Evolutionary conservation across 2,113 vertebrate genomes (phyloP), one percentile per base, ranked within the genome.

Genomic region (Phyllopteryx taeniolatus): DNA sequence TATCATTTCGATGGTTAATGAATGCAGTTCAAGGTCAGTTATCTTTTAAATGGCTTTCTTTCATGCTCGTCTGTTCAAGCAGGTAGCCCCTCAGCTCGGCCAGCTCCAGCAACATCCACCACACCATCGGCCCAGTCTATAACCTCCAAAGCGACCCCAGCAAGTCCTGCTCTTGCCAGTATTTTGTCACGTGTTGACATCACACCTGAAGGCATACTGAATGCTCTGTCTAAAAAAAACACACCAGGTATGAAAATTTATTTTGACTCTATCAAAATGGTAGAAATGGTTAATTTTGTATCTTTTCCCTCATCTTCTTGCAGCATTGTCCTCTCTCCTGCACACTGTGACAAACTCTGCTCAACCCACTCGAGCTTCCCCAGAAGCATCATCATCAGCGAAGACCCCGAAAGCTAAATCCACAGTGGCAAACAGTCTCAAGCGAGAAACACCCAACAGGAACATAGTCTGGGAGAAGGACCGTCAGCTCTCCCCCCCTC

Each of bases 141-240:
- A 3, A 71, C 86, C 81, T 79, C 94, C 74, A 99, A 98, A 92
- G 80, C 92, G 7, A 87, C 94, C 1, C 87, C 84, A 2, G 71
- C 94, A 5, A 91, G 94, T 27, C 88, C 94, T 0, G 83, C 96
- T 0, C 85, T 99, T 82, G 98, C 96, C 53, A 99, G 94, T 79
- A 96, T 99, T 72, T 91, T 99, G 83, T 98, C 98, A 12, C 96
- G 96, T 64, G 97, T 99, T 20, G 97, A 99, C 86, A 96, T 99
- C 83, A 97, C 95, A 71, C 96, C 96, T 0, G 96, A 97, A 82
- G 95, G 95, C 73, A 97, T 99, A 68, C 87, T 98, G 10, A 98
- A 92, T 0, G 98, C 93, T 20, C 94, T 99, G 80, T 96, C 96
- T 73, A 99, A 99, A 92, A 94, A 92, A n/a, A 96, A 96, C 90